Evolutionary conservation across 2,113 vertebrate species (phyloP), one percentile per base, ranked within the genome.

Genomic region (Scatophagus argus): DNA sequence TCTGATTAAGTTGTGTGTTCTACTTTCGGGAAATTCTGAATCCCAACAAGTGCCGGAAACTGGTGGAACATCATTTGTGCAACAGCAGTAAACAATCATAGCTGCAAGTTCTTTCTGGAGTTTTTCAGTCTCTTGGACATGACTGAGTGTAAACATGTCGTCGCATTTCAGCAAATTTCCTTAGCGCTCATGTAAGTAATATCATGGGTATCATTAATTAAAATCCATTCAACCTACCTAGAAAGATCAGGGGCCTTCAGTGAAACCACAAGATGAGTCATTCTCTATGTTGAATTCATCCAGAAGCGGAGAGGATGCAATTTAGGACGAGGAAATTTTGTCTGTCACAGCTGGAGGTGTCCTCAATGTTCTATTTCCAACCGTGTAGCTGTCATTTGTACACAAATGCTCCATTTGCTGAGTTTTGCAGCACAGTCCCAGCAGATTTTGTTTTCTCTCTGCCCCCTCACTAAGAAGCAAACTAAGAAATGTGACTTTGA

Each of bases 321-420:
- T 86, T 83, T 68, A 55, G 81, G 55, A 62, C n/a, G 25, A 65
- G 66, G 5, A 65, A 64, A 73, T 77, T 67, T 68, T 60, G 46
- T 86, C 6, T n/a, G 14, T 79, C 85, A 77, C 83, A 79, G 88
- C 78, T 62, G 51, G 83, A 79, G 74, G 60, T 67, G 77, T 88
- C 82, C 79, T 88, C 71, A 68, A 76, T 89, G 32, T 88, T 89
- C 82, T 78, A 29, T 87, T 88, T 87, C 77, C 72, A 79, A 49
- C 70, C 16, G 69, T 81, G 70, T 82, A 71, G 79, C 84, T 89
- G 86, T 91, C 86, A 70, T 86, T 79, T 84, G 62, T 82, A 85
- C 79, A 81, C 78, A 83, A 81, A 85, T 61, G 80, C 62, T 76
- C 76, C 69, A 74, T 86, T 91, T 85, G 71, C 79, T 69, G 81